Conservation (phyloP, 2,888 invertebrate genomes). For the Graphium colonna region DNA sequence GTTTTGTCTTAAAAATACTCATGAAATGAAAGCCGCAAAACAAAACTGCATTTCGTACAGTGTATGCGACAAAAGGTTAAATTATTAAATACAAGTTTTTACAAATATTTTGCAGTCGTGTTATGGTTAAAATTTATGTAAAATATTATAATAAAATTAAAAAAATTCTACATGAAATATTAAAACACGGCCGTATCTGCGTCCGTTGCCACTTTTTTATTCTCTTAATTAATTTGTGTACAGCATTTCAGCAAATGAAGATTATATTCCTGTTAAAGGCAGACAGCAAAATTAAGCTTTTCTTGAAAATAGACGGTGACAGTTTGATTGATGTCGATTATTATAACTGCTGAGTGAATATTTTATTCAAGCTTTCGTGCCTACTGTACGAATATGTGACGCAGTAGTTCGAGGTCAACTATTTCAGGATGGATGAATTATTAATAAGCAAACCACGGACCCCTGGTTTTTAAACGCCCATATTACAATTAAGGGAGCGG, state of each 20-base stretch:
- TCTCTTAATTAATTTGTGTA: no score
- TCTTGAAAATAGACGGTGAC: conserved; percentile 62
- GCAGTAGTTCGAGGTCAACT: conserved; percentile 59
- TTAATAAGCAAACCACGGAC: background rate
- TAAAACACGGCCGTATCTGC: no score
- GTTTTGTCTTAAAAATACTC: no score
- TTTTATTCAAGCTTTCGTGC: conserved; percentile 60
- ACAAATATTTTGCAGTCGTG: no score
- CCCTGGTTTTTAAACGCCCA: background rate
- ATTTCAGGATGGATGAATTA: conserved; percentile 47
- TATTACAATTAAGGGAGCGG: background rate
- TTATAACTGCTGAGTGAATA: conserved; percentile 66
- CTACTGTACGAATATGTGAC: conserved; percentile 43
- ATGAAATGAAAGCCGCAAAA: no score
- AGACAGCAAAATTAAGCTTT: conserved; percentile 62
- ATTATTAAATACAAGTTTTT: no score
- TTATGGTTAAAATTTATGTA: conserved; percentile 8
- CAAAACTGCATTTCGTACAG: no score
- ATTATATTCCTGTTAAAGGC: conserved; percentile 30
- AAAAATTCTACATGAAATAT: no score
- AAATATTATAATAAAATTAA: background rate
- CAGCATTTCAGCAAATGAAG: background rate
- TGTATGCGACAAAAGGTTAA: no score
- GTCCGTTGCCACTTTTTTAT: no score
- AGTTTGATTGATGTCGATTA: conserved; percentile 67